Percentiles rank a stretch among this genome's conserved stretches.
These are phyloP conservation scores for Pogona vitticeps DNA, from an alignment of 2,113 vertebrate genomes.

Conservation along the genomic window DNA sequence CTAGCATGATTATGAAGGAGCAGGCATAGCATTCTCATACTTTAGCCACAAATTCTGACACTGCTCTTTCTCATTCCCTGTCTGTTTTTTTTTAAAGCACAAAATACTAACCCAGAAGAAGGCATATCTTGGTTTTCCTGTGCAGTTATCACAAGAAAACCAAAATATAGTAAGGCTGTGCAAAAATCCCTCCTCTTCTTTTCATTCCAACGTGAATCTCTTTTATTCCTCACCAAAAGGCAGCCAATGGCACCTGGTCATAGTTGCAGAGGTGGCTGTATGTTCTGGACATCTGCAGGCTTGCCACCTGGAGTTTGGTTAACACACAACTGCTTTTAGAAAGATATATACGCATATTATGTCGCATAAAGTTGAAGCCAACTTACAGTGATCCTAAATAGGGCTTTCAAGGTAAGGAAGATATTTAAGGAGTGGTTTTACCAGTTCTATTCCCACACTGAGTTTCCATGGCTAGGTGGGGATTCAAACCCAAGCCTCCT, in stretches of 20 bases:
- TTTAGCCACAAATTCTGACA: not conserved
- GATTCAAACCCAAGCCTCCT: no score
- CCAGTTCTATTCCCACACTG: no score
- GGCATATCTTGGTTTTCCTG: not conserved
- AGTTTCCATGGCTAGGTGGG: no score
- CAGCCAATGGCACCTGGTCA: rapidly evolving
- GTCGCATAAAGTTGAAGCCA: no score
- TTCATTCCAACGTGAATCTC: not conserved
- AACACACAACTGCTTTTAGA: rapidly evolving
- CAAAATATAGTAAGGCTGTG: no score
- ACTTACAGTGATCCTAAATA: no score
- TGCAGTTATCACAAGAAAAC: not conserved
- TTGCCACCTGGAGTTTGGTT: rapidly evolving
- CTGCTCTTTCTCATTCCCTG: not conserved
- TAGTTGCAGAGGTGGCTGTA: not conserved
- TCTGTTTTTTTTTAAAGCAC: not conserved
- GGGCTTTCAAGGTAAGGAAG: no score
- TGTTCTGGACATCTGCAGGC: not conserved
- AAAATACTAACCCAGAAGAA: not conserved
- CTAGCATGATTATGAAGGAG: not conserved
- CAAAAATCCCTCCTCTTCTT: not conserved
- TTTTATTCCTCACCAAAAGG: not conserved
- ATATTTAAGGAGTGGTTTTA: no score
- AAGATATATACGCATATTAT: not conserved
- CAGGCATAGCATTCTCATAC: not conserved